phyloP scores from a whole-genome alignment of 1,140 invertebrate genomes.

The Hylyphantes graminicola region DNA sequence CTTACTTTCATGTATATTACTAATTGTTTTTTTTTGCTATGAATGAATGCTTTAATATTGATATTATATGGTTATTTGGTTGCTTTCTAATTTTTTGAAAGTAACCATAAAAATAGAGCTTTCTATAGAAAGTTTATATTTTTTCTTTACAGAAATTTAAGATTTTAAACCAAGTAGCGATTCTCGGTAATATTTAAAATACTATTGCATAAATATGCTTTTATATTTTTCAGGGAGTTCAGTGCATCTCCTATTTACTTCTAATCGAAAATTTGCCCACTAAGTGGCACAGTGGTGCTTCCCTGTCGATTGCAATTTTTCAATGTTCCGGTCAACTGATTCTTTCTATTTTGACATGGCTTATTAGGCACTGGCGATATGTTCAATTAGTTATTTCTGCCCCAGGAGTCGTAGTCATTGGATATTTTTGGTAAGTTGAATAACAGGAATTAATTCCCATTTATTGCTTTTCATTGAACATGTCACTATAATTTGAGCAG shows the following conservation, averaged over 20 bases:
- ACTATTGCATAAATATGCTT: too few relatives aligned
- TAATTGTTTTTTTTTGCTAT: neutral
- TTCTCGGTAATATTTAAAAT: too few relatives aligned
- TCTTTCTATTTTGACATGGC: conserved; percentile 67
- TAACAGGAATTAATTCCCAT: neutral
- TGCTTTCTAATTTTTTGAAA: neutral
- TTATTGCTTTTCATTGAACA: too few relatives aligned
- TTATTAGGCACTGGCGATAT: conserved; percentile 69
- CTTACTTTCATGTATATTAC: neutral
- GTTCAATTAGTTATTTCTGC: conserved; percentile 69
- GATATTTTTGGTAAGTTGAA: conserved; percentile 67
- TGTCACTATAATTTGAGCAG: too few relatives aligned
- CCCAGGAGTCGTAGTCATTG: conserved; percentile 68
- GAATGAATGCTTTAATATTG: neutral
- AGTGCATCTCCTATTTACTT: conserved; percentile 67
- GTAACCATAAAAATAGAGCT: too few relatives aligned
- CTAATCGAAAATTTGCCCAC: conserved; percentile 72
- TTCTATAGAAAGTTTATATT: neutral
- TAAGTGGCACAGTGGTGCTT: conserved; percentile 69
- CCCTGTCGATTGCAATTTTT: conserved; percentile 68
- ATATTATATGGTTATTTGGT: neutral
- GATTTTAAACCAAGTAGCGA: too few relatives aligned
- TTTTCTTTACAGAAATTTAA: neutral
- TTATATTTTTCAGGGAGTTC: conserved; percentile 63
- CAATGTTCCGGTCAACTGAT: conserved; percentile 68